Evolutionary conservation across 2,888 invertebrate species (phyloP), one percentile per base, ranked within the genome.

Genomic region (Barypeithes pellucidus): DNA sequence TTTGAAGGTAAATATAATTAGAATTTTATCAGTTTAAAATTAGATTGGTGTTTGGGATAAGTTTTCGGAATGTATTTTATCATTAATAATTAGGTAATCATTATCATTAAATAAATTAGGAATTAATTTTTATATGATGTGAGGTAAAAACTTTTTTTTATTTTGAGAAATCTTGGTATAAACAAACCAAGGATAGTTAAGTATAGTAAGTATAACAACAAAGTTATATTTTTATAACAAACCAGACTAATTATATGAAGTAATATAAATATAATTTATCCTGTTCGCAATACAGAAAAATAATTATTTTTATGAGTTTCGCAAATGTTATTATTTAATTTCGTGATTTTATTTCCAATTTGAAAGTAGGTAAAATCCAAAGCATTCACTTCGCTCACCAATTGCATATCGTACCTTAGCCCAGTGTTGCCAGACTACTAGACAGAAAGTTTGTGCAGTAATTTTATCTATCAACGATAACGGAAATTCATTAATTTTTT

Each of bases 361-460:
- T 73, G 76, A 76, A 76, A 76, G 76, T 76, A 76, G 76, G 76
- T 72, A 72, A 76, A 71, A 47, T 50, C 16, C 45, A 59, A 50
- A 76, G 69, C 76, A 72, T 76, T 76, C 76, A 74, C 76, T 69
- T 68, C 33, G 18, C 50, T 63, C 18, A 29, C 29, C 47, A 29
- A 63, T 50, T 47, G 63, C 33, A 63, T 18, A 22, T 8, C 11
- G 12, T 11, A 41, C 20, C 14, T 14, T n/a, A 57, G 33, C 3
- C 16, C 54, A 57, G 33, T 33, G 54, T 33, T 57, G 54, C 54
- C 54, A 57, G 9, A 33, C 33, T 57, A 33, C 54, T 33, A 57
- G 9, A 33, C 33, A 18, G 29, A 52, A 18, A 57, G 54, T 3
- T 12, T 3, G 24, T 33, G 33, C 9, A 22, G 29, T 33, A 54